Base-by-base conservation (phyloP, 2,797 vertebrate species). In the Channallabes apus region DNA sequence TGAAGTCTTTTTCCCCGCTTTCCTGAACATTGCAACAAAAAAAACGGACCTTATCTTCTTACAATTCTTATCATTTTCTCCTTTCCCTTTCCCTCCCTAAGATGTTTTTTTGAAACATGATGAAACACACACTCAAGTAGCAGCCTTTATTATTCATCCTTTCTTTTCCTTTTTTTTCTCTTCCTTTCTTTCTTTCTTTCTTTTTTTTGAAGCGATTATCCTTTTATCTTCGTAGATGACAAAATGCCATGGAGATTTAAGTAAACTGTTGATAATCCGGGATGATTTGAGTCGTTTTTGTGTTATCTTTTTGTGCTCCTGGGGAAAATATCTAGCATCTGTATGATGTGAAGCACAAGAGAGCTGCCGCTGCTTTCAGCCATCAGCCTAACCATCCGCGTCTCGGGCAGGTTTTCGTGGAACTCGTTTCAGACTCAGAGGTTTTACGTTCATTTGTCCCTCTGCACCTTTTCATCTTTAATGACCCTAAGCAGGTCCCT, bases 361-460 rank as follows among this genome's bases (percentile, higher is more conserved):
- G 18, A 69, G 27, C n/a, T 32, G 56, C 72, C 32, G 56, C 83
- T 67, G 64, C 64, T 46, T 71, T 84, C 24, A 61, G 62, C 83
- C 76, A 69, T 71, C 51, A 62, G 80, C 58, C 81, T 51, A 46
- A 61, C 85, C 80, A 35, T 69, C 72, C 32, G n/a, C 20, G 82
- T 64, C 73, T 9, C 54, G 9, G 54, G 18, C 80, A 62, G 54
- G 27, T 71, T 77, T 64, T 6, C 38, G 24, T 54, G 32, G 41
- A 79, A 32, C 81, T 68, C 65, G 38, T 79, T 79, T 62, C 56
- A 71, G 46, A 65, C 56, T 35, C 82, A 3, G 22, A 65, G 73
- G 72, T 69, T 80, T 79, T 51, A 72, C 83, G 35, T 83, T 83
- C 32, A 83, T 79, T 59, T 65, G 41, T 64, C 58, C 76, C 68